phyloP scores from a whole-genome alignment of 2,797 vertebrate species.

The Margarornis squamiger region DNA sequence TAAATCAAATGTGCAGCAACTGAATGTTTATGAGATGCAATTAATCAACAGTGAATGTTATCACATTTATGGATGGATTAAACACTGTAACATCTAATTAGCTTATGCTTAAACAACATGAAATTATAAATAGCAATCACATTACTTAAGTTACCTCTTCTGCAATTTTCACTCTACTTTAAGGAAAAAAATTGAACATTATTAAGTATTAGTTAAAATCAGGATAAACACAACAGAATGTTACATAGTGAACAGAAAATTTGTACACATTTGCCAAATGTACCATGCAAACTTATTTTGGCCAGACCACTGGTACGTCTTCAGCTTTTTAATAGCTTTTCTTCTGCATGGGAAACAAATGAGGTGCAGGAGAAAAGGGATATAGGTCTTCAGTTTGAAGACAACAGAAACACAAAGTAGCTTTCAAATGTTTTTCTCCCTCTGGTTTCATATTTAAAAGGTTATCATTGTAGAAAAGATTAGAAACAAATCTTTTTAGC shows the following conservation, averaged over 20 bases:
- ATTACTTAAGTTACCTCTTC: background rate
- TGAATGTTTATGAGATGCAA: constrained; percentile 1
- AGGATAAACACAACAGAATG: background rate
- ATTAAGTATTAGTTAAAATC: background rate
- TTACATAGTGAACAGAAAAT: background rate
- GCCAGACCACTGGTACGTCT: background rate
- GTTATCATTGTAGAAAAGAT: background rate
- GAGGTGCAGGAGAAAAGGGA: background rate
- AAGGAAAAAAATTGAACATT: background rate
- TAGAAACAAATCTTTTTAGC: background rate
- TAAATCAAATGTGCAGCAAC: background rate
- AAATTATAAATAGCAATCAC: constrained; percentile 7
- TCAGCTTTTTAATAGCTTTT: background rate
- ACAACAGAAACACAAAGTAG: background rate
- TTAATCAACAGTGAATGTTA: constrained; percentile 16
- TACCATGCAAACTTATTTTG: background rate
- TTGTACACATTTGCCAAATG: background rate
- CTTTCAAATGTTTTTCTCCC: background rate
- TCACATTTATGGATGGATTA: background rate
- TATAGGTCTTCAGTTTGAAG: background rate
- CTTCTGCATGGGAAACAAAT: background rate
- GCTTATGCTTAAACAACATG: background rate
- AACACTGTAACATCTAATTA: constrained; percentile 7
- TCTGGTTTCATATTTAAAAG: background rate
- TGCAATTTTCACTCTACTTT: background rate